Conservation (phyloP, 1,140 invertebrate genomes). For the Drosophila pruinosa region DNA sequence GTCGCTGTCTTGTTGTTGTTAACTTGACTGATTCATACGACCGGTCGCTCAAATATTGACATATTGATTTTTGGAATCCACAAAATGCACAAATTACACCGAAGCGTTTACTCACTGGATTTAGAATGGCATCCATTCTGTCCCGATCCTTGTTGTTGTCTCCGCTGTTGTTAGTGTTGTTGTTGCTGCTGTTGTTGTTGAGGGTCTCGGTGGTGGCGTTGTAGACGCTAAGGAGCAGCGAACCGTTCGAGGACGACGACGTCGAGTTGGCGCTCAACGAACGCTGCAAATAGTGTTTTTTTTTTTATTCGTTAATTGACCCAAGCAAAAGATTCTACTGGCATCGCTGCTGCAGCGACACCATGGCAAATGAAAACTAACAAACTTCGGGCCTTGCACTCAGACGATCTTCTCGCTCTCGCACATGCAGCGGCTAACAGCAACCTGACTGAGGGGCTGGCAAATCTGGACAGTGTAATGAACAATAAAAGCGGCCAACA, state of each 20-base stretch:
- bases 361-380: slow-evolving; percentile 1
- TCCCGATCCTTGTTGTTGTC: slow-evolving; percentile 41
- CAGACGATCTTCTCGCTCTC: neutral
- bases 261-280: slow-evolving; percentile 65
- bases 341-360: slow-evolving; percentile 14
- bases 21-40: slow-evolving; percentile 51
- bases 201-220: slow-evolving; percentile 65
- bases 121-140: slow-evolving; percentile 75
- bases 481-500: slow-evolving; percentile 57
- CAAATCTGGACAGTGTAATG: slow-evolving; percentile 53
- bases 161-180: slow-evolving; percentile 24
- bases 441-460: neutral
- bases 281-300: slow-evolving; percentile 63
- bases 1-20: neutral
- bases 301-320: slow-evolving; percentile 1
- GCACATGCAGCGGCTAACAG: neutral
- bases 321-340: neutral
- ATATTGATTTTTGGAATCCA: neutral
- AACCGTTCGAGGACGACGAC: slow-evolving; percentile 68
- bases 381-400: neutral
- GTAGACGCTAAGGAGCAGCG: slow-evolving; percentile 63
- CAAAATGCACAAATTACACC: neutral
- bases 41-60: no score
- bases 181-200: slow-evolving; percentile 16
- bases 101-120: slow-evolving; percentile 69